phyloP scores from a whole-genome alignment of 2,797 vertebrate genomes.

The Smutsia gigantea region DNA sequence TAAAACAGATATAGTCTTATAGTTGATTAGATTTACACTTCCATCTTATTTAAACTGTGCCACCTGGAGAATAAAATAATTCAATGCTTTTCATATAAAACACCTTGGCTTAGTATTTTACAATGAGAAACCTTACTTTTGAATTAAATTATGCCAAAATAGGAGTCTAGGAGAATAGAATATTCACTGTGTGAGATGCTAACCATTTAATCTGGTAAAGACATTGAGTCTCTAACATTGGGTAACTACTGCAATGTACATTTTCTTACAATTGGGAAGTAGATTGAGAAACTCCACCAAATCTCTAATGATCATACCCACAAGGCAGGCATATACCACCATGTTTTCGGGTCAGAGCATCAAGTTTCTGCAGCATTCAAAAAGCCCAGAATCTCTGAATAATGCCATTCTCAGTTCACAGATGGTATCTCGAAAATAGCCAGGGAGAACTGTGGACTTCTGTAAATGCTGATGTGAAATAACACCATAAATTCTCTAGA shows the following conservation, averaged over 20 bases:
- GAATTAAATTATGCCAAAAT: constrained; percentile 81
- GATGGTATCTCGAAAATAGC: background rate
- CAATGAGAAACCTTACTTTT: constrained; percentile 74
- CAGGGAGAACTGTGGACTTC: background rate
- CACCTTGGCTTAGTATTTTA: constrained; percentile 70
- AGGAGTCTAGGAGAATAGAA: constrained; percentile 60
- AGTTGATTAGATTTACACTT: constrained; percentile 80
- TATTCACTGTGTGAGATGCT: constrained; percentile 65
- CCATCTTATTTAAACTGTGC: constrained; percentile 77
- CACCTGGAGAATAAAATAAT: constrained; percentile 79
- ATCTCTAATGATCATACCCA: background rate
- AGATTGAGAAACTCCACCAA: constrained; percentile 44
- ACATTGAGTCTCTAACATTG: constrained; percentile 49
- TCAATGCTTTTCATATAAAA: constrained; percentile 77
- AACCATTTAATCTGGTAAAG: constrained; percentile 63
- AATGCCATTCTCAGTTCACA: background rate
- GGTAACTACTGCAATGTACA: constrained; percentile 41
- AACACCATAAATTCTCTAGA: background rate
- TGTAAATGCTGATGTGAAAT: background rate
- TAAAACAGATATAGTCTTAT: constrained; percentile 58
- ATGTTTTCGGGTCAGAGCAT: background rate
- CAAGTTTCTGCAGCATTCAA: constrained; percentile 8
- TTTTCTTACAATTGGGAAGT: constrained; percentile 49
- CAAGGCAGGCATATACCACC: background rate
- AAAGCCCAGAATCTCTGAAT: constrained; percentile 14